Conservation (phyloP, 2,888 invertebrate species). For the Holacanthella duospinosa region DNA sequence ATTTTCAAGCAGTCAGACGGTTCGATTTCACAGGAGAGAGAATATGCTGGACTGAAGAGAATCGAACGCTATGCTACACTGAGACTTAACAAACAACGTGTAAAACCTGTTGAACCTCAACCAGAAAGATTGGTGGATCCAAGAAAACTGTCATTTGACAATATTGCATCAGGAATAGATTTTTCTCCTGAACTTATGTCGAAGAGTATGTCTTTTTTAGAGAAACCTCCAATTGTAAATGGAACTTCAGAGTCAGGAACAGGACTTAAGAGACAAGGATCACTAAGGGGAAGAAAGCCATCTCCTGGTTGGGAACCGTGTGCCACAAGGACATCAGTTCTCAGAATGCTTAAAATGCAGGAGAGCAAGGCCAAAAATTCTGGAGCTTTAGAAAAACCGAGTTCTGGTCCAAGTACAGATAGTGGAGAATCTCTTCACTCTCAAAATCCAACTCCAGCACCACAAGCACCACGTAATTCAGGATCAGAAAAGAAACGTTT, state of each 20-base stretch:
- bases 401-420: constrained; percentile 17
- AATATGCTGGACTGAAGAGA: constrained; percentile 25
- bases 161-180: constrained; percentile 3
- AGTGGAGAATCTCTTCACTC: constrained; percentile 17
- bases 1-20: too few relatives aligned
- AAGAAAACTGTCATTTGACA: constrained; percentile 9
- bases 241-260: not conserved
- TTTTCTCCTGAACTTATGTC: constrained; percentile 29
- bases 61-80: constrained; percentile 37
- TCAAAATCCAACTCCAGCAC: not conserved
- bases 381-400: not conserved
- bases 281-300: constrained; percentile 23
- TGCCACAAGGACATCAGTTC: constrained; percentile 31
- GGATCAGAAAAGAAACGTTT: constrained; percentile 30
- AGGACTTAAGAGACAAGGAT: constrained; percentile 31
- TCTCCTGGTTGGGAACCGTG: constrained; percentile 29
- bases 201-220: constrained; percentile 36
- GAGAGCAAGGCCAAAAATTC: constrained; percentile 28
- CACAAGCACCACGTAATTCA: constrained; percentile 16
- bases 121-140: too few relatives aligned
- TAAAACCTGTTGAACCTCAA: constrained; percentile 20
- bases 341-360: constrained; percentile 36
- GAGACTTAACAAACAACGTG: constrained; percentile 24
- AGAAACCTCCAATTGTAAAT: constrained; percentile 20
- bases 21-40: not conserved